A percentile compares a stretch with the other conserved stretches of the same genome.
These are phyloP conservation scores for Drosophila pseudoananassae DNA, from an alignment of 1,140 invertebrate genomes.

Conservation along the genomic window DNA sequence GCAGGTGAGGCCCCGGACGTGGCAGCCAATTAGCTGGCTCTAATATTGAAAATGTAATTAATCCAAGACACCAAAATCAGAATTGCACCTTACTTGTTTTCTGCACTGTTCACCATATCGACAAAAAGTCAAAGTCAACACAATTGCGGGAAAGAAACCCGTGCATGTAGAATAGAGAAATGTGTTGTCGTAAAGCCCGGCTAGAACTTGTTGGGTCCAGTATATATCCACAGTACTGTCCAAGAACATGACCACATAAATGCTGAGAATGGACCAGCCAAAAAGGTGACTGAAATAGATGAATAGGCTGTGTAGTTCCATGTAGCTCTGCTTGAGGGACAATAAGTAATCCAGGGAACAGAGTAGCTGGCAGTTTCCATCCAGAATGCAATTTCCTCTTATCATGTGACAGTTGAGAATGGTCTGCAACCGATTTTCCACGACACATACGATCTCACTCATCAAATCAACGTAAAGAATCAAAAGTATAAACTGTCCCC, in stretches of 20 bases:
- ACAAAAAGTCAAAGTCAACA: constrained; percentile 48
- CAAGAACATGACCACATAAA: constrained; percentile 64
- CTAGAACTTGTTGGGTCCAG: constrained; percentile 52
- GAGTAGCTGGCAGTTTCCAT: constrained; percentile 45
- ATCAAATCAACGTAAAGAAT: constrained; percentile 60
- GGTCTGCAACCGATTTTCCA: constrained; percentile 33
- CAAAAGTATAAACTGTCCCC: constrained; percentile 56
- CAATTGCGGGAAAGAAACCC: constrained; percentile 28
- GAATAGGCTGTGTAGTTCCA: constrained; percentile 52
- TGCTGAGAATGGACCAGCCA: constrained; percentile 61
- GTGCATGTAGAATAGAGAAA: constrained; percentile 40
- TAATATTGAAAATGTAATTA: constrained; percentile 3
- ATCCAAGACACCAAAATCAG: neutral
- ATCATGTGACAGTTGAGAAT: constrained; percentile 36
- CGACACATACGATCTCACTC: constrained; percentile 38
- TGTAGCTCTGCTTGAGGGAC: constrained; percentile 56
- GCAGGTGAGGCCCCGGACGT: constrained; percentile 47
- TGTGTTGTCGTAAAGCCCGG: constrained; percentile 30
- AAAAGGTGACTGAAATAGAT: constrained; percentile 49
- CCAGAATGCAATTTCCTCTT: constrained; percentile 20
- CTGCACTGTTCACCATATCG: constrained; percentile 58
- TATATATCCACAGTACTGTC: constrained; percentile 66
- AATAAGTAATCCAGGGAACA: constrained; percentile 63
- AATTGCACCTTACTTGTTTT: constrained; percentile 39
- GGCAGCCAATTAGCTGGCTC: constrained; percentile 55